Conservation (phyloP, 2,888 invertebrate genomes). For the Gisinianus flammeolus region DNA sequence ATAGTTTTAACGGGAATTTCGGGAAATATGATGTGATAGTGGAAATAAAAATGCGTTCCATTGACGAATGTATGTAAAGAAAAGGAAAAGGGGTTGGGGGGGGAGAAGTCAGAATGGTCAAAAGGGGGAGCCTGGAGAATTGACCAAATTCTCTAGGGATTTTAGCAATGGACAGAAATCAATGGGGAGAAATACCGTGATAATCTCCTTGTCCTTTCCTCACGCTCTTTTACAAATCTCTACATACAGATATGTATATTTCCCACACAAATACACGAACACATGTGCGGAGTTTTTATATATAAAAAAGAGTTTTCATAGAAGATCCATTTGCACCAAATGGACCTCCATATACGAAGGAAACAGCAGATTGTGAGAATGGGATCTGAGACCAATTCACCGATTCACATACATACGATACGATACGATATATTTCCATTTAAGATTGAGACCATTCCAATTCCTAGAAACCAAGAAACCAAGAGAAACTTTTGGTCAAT, state of each 20-base stretch:
- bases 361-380: constrained; percentile 46
- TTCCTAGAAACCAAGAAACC: no score
- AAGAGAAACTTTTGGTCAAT: no score
- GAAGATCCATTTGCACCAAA: constrained; percentile 59
- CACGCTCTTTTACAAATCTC: constrained; percentile 41
- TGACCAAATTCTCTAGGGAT: constrained; percentile 21
- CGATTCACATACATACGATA: no score
- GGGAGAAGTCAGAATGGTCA: constrained; percentile 33
- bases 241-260: neutral
- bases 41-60: no score
- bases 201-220: constrained; percentile 53
- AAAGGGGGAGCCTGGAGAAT: constrained; percentile 17
- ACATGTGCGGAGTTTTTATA: no score
- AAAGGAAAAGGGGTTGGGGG: neutral
- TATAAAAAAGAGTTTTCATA: no score
- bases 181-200: constrained; percentile 45
- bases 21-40: no score
- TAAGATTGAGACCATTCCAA: no score
- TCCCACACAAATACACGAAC: constrained; percentile 26
- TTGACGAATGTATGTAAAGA: no score
- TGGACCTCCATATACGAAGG: constrained; percentile 39
- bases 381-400: constrained; percentile 42
- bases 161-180: constrained; percentile 32
- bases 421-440: no score
- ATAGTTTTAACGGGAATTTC: no score